Base-by-base conservation (phyloP, 2,113 vertebrate genomes). In the Monopterus albus region DNA sequence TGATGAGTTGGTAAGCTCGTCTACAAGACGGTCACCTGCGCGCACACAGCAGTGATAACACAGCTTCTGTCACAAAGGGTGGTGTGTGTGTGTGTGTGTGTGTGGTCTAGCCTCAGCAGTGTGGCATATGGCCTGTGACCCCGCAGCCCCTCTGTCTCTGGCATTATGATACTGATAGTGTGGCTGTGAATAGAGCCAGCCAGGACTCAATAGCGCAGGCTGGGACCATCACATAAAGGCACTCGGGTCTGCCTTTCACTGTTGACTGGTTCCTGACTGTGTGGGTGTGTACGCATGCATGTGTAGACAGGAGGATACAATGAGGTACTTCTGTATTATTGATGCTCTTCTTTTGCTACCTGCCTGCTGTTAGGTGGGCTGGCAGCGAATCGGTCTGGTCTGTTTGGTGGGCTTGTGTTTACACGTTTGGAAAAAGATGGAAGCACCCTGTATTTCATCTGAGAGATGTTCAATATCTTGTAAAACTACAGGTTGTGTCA, bases 251-350 rank as follows among this genome's bases (percentile, higher is more conserved):
- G 88, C 86, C 88, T 90, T 79, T 90, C 87, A 89, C 28, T 62
- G 67, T 71, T 66, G 83, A 75, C 85, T 87, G 82, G 88, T 91
- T 87, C 88, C 72, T 57, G 82, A 69, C 62, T 69, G 82, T 15
- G 31, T 82, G 79, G 63, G 79, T 53, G 72, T 50, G 49, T 69
- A 66, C 51, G 66, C 74, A 28, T 73, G 83, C 62, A 38, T 78
- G 85, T 87, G 84, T 40, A 74, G 79, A 84, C 79, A 63, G 83
- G 75, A 74, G 57, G 67, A 56, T 75, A 79, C 83, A 91, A 94
- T 91, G 88, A 90, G 86, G 62, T 67, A 13, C 57, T 53, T 53
- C 69, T 95, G 74, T 90, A 93, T 95, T 94, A 94, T 95, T 96
- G 84, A 95, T 92, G 89, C 72, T 70, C 70, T 62, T 82, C 86